Evolutionary conservation across 2,113 vertebrate genomes (phyloP).

Genomic region (Neolamprologus brichardi): DNA sequence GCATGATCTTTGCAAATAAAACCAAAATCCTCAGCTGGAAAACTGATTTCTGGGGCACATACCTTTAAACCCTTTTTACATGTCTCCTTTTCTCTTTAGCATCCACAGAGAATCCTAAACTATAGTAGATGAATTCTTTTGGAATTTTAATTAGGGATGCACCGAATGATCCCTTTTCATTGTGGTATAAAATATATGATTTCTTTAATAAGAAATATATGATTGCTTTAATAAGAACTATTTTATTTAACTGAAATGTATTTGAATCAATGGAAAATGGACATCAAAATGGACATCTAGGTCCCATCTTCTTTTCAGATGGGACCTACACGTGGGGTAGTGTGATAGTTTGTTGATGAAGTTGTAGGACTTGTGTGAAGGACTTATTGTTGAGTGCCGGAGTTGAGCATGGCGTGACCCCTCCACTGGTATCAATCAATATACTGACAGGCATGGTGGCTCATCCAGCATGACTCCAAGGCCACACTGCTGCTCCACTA

Average conservation of each 20-base stretch:
- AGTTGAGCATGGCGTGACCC: constrained; percentile 44
- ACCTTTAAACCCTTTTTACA: background rate
- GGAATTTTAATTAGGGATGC: background rate
- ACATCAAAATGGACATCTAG: background rate
- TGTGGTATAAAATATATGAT: background rate
- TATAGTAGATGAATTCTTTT: background rate
- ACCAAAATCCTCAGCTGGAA: background rate
- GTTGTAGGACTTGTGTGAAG: constrained; percentile 31
- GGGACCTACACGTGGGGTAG: background rate
- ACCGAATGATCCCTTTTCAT: background rate
- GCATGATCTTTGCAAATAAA: background rate
- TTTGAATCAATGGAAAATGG: background rate
- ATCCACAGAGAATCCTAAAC: background rate
- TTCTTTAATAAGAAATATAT: background rate
- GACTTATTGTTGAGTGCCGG: background rate
- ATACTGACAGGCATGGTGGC: constrained; percentile 49
- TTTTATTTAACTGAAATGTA: background rate
- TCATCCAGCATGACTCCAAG: constrained; percentile 57
- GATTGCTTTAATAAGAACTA: background rate
- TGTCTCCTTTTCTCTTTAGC: background rate
- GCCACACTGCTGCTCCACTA: constrained; percentile 47
- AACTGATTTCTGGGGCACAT: background rate
- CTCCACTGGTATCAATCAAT: constrained; percentile 57
- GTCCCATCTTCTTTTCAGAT: background rate
- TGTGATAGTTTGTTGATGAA: constrained; percentile 37